Evolutionary conservation across 2,888 invertebrate species (phyloP), one percentile per base, ranked within the genome.

Genomic region (Rhimphoctona megacephalus): DNA sequence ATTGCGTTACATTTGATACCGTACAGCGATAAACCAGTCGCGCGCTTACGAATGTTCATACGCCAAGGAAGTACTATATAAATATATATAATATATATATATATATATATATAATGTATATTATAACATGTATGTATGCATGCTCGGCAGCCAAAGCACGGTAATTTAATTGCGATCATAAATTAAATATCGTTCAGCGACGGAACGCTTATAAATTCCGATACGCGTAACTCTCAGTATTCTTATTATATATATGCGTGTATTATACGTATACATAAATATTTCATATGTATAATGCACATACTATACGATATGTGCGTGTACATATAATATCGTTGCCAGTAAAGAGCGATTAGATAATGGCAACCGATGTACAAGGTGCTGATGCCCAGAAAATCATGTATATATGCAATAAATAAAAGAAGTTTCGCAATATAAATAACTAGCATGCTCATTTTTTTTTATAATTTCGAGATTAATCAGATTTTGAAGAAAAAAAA

Each of bases 151-250:
- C 49, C 52, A 64, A 83, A 79, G 83, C 85, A 84, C 79, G 82
- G 69, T 90, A 82, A 89, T 88, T 88, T 86, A 89, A 88, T 89
- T 86, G 85, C 88, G 54, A 77, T 81, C 85, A 87, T 90, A 90
- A 90, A 90, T 90, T 88, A 88, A 90, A 88, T 88, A 89, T 89
- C 85, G 86, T 81, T 82, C 83, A 80, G 36, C 86, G 69, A 72
- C 74, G 74, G 66, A 79, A 85, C 82, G 84, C 54, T 86, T 76
- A 83, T 77, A 72, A 76, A 88, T 87, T 87, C 81, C 85, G 72
- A 77, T 80, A 70, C 80, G 76, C 57, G 80, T 72, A 77, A 77
- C 72, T 81, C 64, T 76, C 79, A 17, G 46, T 79, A 22, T 64
- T 69, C 17, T 69, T 52, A 74, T 54, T 74, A 52, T 76, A 54